Conservation (phyloP, 1,140 invertebrate species). For the Teleogryllus occipitalis region DNA sequence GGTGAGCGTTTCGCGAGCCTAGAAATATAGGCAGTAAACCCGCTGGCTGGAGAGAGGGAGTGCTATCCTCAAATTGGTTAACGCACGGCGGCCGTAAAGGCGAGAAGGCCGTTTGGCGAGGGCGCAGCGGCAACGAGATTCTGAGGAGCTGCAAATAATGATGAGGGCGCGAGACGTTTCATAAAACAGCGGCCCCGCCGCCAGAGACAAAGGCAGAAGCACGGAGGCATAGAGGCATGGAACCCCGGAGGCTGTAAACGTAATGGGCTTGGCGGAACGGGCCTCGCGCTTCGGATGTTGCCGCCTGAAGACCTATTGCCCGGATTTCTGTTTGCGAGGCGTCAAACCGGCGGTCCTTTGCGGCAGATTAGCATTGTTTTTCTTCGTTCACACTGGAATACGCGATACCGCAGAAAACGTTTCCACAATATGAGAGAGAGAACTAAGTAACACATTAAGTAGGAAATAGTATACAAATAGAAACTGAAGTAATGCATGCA, state of each 20-base stretch:
- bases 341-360: no score
- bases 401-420: no score
- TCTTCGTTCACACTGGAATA: no score
- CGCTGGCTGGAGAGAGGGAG: not conserved
- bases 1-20: not conserved
- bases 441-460: no score
- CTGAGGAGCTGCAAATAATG: not conserved
- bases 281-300: no score
- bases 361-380: no score
- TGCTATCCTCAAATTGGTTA: not conserved
- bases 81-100: not conserved
- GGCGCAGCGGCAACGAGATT: not conserved
- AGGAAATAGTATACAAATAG: no score
- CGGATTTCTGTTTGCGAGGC: no score
- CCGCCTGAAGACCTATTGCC: no score
- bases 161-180: not conserved
- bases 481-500: no score
- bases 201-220: not conserved
- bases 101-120: not conserved
- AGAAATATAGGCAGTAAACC: not conserved
- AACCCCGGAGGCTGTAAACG: not conserved
- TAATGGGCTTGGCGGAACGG: not conserved
- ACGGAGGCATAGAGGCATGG: not conserved
- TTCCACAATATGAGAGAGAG: no score
- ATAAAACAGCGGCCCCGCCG: not conserved